Base-by-base conservation (phyloP, 1,140 invertebrate genomes). In the Cotesia chilonis region DNA sequence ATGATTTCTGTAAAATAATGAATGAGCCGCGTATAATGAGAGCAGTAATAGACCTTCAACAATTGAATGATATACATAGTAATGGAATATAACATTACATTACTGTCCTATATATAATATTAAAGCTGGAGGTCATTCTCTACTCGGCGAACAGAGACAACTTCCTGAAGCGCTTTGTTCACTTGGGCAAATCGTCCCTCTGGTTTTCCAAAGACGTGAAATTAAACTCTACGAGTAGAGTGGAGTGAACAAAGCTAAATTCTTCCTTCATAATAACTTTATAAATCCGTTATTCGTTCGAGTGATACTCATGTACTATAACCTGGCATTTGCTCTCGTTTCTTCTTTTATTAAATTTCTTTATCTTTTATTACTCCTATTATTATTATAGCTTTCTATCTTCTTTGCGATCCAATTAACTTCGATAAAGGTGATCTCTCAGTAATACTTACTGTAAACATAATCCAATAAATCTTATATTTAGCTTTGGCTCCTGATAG, bases 231-330 rank as follows among this genome's bases (percentile, higher is more conserved):
- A 35, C 37, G 10, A 28, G 28, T 28, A 28, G 28, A 28, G 28
- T 28, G 28, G 3, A 64, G 17, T 12, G 66, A 41, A 10, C 36
- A 54, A 51, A 38, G 12, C 17, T 65, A 60, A 41, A 73, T 68
- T 68, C 57, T 10, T 54, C 6, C 38, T 57, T 61, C 71, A 69
- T 73, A 73, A 73, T 73, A 73, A 73, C 59, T 69, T 69, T 60
- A 70, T 73, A 73, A 69, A 73, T 73, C 72, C 72, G 51, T 60
- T 65, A 73, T 73, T 73, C 67, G 70, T 66, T 57, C 52, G 70
- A 63, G 35, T 72, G 20, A 51, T 38, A 60, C 57, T 71, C 37
- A 28, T 47, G 37, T n/a, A 36, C 51, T 10, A 4, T 47, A 47
- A 6, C 41, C 54, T 68, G 55, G 5, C 51, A 28, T 57, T 57